Conservation (phyloP, 2,113 vertebrate species). For the Protobothrops flavoviridis region DNA sequence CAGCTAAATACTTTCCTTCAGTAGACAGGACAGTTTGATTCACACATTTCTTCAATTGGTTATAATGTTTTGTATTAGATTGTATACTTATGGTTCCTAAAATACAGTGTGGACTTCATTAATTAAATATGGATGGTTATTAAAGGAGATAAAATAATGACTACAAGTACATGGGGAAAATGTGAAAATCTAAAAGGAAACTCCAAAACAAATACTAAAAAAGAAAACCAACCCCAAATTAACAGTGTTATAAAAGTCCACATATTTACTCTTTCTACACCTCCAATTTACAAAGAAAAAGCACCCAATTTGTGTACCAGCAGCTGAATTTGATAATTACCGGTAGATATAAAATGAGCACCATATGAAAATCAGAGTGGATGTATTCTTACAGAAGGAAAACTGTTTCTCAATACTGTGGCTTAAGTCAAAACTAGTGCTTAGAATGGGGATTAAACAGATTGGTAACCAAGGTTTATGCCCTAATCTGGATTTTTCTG, state of each 20-base stretch:
- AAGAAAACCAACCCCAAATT: not conserved
- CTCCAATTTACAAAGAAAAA: not conserved
- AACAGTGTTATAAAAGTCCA: not conserved
- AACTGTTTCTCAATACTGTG: no score
- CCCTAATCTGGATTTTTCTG: no score
- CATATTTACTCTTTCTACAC: not conserved
- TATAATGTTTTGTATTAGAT: not conserved
- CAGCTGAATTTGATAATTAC: not conserved
- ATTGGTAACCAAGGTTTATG: no score
- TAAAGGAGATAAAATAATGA: not conserved
- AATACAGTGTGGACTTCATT: not conserved
- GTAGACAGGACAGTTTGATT: not conserved
- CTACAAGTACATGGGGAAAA: not conserved
- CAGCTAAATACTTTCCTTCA: not conserved
- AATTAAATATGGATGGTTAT: not conserved
- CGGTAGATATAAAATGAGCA: no score
- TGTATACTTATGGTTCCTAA: not conserved
- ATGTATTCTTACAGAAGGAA: no score
- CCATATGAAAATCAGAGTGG: no score
- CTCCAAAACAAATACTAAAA: not conserved
- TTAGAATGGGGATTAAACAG: no score
- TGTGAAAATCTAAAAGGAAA: not conserved
- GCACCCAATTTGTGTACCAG: no score
- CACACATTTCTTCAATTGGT: not conserved
- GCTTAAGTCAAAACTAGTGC: no score